Conservation (phyloP, 2,888 invertebrate genomes). For the Ceriagrion tenellum region DNA sequence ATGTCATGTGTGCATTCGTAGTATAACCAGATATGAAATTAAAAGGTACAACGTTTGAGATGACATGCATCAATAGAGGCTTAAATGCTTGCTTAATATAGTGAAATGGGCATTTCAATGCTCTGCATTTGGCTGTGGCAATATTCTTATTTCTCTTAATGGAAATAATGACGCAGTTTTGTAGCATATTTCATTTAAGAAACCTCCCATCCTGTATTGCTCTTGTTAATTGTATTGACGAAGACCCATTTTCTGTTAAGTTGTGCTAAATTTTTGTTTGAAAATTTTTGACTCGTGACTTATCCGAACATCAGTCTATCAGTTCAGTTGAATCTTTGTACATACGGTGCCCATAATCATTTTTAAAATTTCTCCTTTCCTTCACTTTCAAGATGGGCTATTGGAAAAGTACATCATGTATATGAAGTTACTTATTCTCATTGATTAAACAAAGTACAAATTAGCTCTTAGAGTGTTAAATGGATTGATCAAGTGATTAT, state of each 20-base stretch:
- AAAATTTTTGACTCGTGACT: not conserved
- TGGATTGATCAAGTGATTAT: not conserved
- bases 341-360: too few species aligned
- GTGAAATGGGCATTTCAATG: not conserved
- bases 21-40: not conserved
- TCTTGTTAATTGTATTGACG: not conserved
- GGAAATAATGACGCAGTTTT: not conserved
- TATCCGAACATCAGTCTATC: not conserved
- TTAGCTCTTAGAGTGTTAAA: slow-evolving; percentile 2
- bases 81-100: not conserved
- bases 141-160: not conserved
- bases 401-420: not conserved
- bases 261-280: not conserved
- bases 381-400: too few species aligned
- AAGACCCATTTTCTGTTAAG: not conserved
- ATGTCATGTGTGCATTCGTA: not conserved
- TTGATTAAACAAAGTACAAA: slow-evolving; percentile 41
- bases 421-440: not conserved
- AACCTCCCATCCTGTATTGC: not conserved
- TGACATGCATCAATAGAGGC: not conserved
- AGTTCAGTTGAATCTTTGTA: too few species aligned
- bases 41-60: not conserved
- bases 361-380: too few species aligned
- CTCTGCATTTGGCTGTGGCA: not conserved
- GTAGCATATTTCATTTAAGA: not conserved